These are phyloP conservation scores for Trichogramma pretiosum DNA, from an alignment of 1,140 invertebrate genomes.

Conservation along the genomic window DNA sequence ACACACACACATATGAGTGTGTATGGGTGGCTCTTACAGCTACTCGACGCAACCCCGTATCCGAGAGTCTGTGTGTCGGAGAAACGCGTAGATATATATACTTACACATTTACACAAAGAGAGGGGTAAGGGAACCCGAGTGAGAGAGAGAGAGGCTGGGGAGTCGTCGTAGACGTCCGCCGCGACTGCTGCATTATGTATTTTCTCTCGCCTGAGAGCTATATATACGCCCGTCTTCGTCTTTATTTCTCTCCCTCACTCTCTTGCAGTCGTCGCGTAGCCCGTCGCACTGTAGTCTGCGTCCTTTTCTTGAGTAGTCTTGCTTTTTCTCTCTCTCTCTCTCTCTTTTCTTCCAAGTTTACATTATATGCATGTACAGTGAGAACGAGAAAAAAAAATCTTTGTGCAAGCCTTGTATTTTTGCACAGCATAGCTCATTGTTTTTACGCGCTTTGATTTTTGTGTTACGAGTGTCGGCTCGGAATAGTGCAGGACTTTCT, in stretches of 20 bases:
- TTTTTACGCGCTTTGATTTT: too few relatives aligned
- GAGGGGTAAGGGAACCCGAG: constrained; percentile 13
- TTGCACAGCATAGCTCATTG: too few relatives aligned
- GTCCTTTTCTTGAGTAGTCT: not conserved
- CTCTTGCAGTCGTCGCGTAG: not conserved
- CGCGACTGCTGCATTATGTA: constrained; percentile 48
- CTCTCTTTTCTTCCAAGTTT: not conserved
- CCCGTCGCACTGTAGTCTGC: too few relatives aligned
- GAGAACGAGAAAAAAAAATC: too few relatives aligned
- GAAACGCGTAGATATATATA: too few relatives aligned
- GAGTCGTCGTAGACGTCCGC: constrained; percentile 44
- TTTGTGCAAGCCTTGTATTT: too few relatives aligned
- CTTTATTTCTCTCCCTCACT: not conserved
- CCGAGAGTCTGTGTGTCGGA: not conserved
- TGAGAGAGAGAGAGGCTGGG: too few relatives aligned
- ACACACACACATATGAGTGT: not conserved
- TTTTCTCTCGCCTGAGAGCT: constrained; percentile 24
- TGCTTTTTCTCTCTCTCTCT: not conserved
- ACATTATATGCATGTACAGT: too few relatives aligned
- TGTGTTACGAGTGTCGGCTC: too few relatives aligned
- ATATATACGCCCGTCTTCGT: not conserved
- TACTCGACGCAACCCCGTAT: not conserved
- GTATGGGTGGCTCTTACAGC: too few relatives aligned
- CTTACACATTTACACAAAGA: too few relatives aligned
- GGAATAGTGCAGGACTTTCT: too few relatives aligned